Evolutionary conservation across 2,113 vertebrate genomes (phyloP).

Genomic region (Clarias magur): DNA sequence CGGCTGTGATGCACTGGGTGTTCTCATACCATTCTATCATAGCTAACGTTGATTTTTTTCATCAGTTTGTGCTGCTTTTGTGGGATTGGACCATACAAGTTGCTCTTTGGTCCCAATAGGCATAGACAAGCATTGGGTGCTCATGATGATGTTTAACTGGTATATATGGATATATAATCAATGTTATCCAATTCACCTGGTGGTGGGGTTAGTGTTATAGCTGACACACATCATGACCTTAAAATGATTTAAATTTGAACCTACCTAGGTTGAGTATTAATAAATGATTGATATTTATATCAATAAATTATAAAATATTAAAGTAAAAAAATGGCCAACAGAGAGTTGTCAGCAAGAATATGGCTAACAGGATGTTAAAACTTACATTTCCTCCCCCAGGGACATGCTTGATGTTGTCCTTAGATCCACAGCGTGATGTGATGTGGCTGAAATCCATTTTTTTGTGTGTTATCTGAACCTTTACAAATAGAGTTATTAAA

Average conservation of each 20-base stretch:
- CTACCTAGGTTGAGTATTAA: not conserved
- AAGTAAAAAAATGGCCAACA: not conserved
- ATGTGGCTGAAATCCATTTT: conserved; percentile 99
- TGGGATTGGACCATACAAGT: too few species aligned
- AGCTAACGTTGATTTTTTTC: too few species aligned
- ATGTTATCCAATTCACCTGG: too few species aligned
- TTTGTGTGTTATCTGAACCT: conserved; percentile 99
- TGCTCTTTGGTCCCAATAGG: too few species aligned
- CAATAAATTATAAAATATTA: not conserved
- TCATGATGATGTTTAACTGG: too few species aligned
- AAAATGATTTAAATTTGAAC: not conserved
- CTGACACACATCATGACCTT: not conserved
- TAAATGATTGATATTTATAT: not conserved
- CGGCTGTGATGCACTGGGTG: too few species aligned
- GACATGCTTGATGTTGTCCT: conserved; percentile 99
- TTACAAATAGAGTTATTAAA: conserved; percentile 70
- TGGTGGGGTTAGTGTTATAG: too few species aligned
- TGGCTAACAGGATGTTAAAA: conserved; percentile 48
- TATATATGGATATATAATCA: too few species aligned
- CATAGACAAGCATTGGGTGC: too few species aligned
- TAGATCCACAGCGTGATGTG: conserved; percentile 99
- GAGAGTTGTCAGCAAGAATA: too few species aligned
- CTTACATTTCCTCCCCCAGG: conserved; percentile 99
- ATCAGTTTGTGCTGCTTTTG: too few species aligned
- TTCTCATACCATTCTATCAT: too few species aligned